Base-by-base conservation (phyloP, 1,140 invertebrate species). In the roundworm (Caenorhabditis elegans) region DNA sequence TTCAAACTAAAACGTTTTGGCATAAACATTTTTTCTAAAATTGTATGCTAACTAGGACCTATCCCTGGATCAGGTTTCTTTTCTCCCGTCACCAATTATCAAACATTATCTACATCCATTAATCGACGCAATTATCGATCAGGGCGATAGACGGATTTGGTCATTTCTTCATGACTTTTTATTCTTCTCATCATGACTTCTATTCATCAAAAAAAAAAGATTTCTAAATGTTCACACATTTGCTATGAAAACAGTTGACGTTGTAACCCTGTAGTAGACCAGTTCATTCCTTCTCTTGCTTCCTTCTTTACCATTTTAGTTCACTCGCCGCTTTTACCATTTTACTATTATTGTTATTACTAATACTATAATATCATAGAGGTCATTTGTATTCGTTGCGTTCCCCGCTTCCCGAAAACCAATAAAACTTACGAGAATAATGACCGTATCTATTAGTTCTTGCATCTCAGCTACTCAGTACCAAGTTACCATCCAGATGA, bases 41-140 rank as follows among this genome's bases (percentile, higher is more conserved):
- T n/a, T n/a, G n/a, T 53, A 60, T 60, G 53, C 28, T 60, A 60
- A 60, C 53, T 60, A 60, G 13, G 53, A 60, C 26, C 53, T 31
- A 60, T 34, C 26, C 60, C 15, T 70, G 60, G 19, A 70, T 19
- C 60, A 22, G 60, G 60, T 70, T 70, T 70, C 60, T 36, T 70
- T 19, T 70, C 60, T 70, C 19, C 34, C 34, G 60, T 39, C 60
- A 70, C 31, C 60, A 70, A 70, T 70, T 70, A 70, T 70, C 60
- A 70, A 70, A n/a, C 34, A 70, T 70, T 70, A 70, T 70, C 60
- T 70, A 39, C 31, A 70, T 39, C 60, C 60, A 70, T 70, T 70
- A 70, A 70, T 70, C 60, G 60, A 70, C 34, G 60, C 79, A 80
- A 80, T 70, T 80, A 80, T 70, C 47, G 55, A 80, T 60, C 55